A percentile compares a stretch with the other conserved stretches of the same genome.
Evolutionary conservation across 2,113 vertebrate genomes (phyloP).

Genomic region (Halichoerus grypus): DNA sequence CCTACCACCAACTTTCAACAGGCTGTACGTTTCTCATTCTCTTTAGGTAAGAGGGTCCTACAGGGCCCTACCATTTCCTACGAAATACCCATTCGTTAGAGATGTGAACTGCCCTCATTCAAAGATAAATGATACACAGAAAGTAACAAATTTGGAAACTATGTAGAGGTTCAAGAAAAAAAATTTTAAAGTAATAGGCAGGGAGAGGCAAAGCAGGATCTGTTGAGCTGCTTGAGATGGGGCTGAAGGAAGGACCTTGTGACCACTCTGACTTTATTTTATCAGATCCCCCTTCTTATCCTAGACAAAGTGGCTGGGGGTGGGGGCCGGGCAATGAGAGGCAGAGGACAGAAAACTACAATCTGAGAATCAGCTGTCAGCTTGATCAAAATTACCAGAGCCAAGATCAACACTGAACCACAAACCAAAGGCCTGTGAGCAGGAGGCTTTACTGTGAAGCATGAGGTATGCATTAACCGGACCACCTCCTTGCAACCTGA

Average conservation of each 20-base stretch:
- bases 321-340: neutral
- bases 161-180: slow-evolving; percentile 1
- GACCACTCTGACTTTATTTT: neutral
- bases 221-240: neutral
- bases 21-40: neutral
- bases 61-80: neutral
- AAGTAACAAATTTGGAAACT: slow-evolving; percentile 13
- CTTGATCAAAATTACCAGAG: neutral
- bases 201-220: neutral
- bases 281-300: neutral
- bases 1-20: neutral
- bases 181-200: neutral
- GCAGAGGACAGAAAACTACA: neutral
- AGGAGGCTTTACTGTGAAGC: neutral
- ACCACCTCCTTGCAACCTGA: neutral
- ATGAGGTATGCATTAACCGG: neutral
- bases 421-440: neutral
- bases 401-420: neutral
- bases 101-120: neutral
- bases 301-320: neutral
- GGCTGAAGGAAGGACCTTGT: neutral
- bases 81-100: neutral
- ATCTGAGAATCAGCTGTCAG: neutral
- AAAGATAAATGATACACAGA: slow-evolving; percentile 16
- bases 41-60: neutral